phyloP scores from a whole-genome alignment of 2,888 invertebrate genomes.

The Drosophila pseudotakahashii region DNA sequence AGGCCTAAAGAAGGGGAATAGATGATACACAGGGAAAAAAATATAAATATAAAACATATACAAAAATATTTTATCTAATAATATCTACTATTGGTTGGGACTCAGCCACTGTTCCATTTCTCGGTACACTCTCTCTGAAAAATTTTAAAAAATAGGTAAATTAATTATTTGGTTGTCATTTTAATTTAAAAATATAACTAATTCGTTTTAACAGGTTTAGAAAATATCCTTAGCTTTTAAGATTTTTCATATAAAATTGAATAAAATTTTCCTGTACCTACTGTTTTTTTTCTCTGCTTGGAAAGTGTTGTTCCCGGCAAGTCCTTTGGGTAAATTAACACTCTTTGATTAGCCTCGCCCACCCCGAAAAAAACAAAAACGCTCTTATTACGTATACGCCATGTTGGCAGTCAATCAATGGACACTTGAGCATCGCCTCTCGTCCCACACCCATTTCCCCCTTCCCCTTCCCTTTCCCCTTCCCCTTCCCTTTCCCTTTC shows the following conservation, averaged over 20 bases:
- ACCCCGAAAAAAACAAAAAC: conserved; percentile 42
- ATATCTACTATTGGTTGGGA: too few relatives aligned
- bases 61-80: background rate
- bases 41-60: too few relatives aligned
- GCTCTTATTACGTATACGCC: conserved; percentile 78
- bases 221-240: too few relatives aligned
- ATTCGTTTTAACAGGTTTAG: too few relatives aligned
- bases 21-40: background rate
- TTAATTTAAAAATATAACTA: too few relatives aligned
- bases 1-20: background rate
- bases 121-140: too few relatives aligned
- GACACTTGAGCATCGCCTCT: conserved; percentile 73
- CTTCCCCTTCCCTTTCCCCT: too few relatives aligned
- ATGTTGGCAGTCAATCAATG: conserved; percentile 80
- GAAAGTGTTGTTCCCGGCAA: conserved; percentile 38
- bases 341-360: conserved; percentile 70
- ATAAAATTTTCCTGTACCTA: too few relatives aligned
- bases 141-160: too few relatives aligned
- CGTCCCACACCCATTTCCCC: conserved; percentile 8
- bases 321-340: conserved; percentile 81
- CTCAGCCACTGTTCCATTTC: too few relatives aligned
- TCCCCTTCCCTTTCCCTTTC: background rate
- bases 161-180: too few relatives aligned
- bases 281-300: conserved; percentile 2
- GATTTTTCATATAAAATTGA: too few relatives aligned